Evolutionary conservation across 2,797 vertebrate species (phyloP).

Genomic region (Urosaurus nigricauda): DNA sequence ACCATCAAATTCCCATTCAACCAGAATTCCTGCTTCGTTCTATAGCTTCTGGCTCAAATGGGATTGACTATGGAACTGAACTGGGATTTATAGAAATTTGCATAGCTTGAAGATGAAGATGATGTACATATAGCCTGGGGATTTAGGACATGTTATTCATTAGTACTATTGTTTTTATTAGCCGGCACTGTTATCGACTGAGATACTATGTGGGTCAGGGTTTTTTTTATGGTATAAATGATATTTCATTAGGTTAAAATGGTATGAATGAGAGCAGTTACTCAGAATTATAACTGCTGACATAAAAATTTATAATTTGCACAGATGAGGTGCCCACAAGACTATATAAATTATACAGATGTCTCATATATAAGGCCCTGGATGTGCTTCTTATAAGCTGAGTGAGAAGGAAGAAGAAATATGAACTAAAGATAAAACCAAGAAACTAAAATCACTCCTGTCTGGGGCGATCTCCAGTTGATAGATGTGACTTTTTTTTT

Average conservation of each 20-base stretch:
- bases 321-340: constrained; percentile 35
- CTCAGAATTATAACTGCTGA: constrained; percentile 18
- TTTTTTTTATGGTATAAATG: constrained; percentile 6
- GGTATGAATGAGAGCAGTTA: constrained; percentile 22
- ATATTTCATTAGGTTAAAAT: constrained; percentile 32
- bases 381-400: constrained; percentile 38
- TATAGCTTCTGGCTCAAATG: not conserved
- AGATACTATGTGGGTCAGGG: not conserved
- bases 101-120: not conserved
- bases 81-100: not conserved
- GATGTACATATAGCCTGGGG: not conserved
- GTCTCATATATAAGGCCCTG: constrained; percentile 39
- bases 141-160: not conserved
- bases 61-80: not conserved
- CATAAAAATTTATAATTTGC: constrained; percentile 50
- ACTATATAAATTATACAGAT: constrained; percentile 46
- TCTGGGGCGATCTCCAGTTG: constrained; percentile 44
- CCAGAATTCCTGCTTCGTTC: not conserved
- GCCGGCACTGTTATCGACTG: not conserved
- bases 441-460: constrained; percentile 63
- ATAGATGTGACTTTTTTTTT: constrained; percentile 28
- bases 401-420: constrained; percentile 57
- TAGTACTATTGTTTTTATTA: not conserved
- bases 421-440: constrained; percentile 61
- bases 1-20: not conserved